phyloP scores from a whole-genome alignment of 1,140 invertebrate species.

The Zophobas atratus region DNA sequence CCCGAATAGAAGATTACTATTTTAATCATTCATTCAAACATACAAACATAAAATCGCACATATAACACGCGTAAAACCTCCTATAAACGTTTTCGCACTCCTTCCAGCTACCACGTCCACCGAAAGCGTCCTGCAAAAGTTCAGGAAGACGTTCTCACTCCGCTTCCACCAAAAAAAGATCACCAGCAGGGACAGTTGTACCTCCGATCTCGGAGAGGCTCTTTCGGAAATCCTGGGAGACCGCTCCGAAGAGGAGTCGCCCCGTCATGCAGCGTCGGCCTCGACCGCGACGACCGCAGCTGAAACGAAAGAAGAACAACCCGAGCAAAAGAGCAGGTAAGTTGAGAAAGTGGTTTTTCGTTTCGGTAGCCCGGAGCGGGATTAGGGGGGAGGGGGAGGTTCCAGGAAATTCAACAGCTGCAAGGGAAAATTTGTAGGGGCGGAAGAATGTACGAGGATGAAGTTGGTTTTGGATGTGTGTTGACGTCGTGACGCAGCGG shows the following conservation, averaged over 20 bases:
- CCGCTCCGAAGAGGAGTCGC: constrained; percentile 64
- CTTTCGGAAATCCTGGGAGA: constrained; percentile 66
- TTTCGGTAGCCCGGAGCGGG: background rate
- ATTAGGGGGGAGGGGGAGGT: background rate
- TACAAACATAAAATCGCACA: too few relatives aligned
- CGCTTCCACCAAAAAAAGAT: constrained; percentile 73
- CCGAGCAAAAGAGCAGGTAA: constrained; percentile 65
- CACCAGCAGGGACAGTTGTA: constrained; percentile 70
- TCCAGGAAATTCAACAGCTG: background rate
- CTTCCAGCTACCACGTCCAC: constrained; percentile 50
- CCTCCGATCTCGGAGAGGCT: constrained; percentile 68
- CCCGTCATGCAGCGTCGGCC: constrained; percentile 59
- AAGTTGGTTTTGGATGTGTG: too few relatives aligned
- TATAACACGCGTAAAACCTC: too few relatives aligned
- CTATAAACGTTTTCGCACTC: too few relatives aligned
- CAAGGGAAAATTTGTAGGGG: background rate
- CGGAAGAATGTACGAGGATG: too few relatives aligned
- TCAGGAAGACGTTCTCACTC: constrained; percentile 79
- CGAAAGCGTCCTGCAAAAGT: constrained; percentile 78
- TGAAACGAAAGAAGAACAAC: constrained; percentile 58
- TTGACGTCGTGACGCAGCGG: too few relatives aligned
- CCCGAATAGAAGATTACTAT: background rate
- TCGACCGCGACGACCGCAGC: constrained; percentile 22
- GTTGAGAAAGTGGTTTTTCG: background rate
- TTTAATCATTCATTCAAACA: background rate